Conservation (phyloP, 2,888 invertebrate genomes). For the Flexamia atlantica region DNA sequence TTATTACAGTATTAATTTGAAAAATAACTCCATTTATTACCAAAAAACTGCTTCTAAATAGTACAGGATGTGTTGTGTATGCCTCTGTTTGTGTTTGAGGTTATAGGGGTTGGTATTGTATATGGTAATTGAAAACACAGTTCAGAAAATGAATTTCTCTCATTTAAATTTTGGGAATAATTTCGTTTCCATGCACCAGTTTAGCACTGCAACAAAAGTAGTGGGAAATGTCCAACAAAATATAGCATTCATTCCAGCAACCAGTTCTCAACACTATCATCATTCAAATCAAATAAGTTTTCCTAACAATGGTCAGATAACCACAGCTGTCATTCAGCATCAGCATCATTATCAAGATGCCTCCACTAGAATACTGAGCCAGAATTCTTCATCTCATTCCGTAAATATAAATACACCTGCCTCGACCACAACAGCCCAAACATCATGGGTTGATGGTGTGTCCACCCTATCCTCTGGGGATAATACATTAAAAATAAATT, state of each 20-base stretch:
- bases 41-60: too few species aligned
- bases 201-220: conserved; percentile 44
- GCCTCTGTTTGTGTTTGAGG: not conserved
- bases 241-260: conserved; percentile 50
- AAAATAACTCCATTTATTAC: too few species aligned
- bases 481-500: conserved; percentile 26
- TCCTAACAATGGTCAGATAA: conserved; percentile 53
- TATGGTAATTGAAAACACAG: not conserved
- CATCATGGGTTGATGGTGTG: conserved; percentile 41
- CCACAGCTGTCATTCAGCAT: conserved; percentile 25
- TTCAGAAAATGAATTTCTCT: conserved; percentile 56
- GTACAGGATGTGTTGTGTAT: too few species aligned
- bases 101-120: not conserved
- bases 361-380: conserved; percentile 37
- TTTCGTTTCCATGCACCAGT: conserved; percentile 58
- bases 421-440: conserved; percentile 24
- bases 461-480: not conserved
- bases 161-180: conserved; percentile 48
- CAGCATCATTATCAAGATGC: conserved; percentile 55
- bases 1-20: too few species aligned
- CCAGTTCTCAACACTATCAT: conserved; percentile 50
- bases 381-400: conserved; percentile 14
- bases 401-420: conserved; percentile 30
- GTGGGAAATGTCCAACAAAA: conserved; percentile 35
- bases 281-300: conserved; percentile 56